Percentiles rank a stretch among this genome's conserved stretches.
Evolutionary conservation across 2,888 invertebrate species (phyloP).

Genomic region (Limnephilus auricula): DNA sequence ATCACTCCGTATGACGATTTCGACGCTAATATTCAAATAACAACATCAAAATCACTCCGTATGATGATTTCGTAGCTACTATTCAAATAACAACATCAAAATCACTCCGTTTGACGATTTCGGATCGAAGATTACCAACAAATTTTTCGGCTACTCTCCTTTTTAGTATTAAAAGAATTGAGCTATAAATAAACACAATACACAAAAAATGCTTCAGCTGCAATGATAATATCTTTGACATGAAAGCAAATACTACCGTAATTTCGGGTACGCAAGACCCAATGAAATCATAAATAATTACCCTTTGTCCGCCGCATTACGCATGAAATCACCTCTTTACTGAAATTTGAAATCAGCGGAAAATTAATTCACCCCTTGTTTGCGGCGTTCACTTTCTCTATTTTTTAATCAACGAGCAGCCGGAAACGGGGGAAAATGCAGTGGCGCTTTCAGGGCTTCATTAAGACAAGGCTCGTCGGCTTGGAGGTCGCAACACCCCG

Average conservation of each 20-base stretch:
- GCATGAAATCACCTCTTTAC: constrained; percentile 28
- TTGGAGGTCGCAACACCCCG: constrained; percentile 49
- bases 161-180: neutral
- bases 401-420: constrained; percentile 61
- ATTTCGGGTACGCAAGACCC: constrained; percentile 16
- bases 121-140: neutral
- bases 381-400: constrained; percentile 45
- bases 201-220: neutral
- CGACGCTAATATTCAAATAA: too few relatives aligned
- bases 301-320: constrained; percentile 40
- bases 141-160: neutral
- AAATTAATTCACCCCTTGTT: constrained; percentile 48
- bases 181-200: neutral
- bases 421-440: constrained; percentile 56
- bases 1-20: too few relatives aligned
- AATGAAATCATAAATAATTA: constrained; percentile 42
- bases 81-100: too few relatives aligned
- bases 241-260: constrained; percentile 21
- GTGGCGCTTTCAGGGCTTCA: constrained; percentile 57
- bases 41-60: too few relatives aligned
- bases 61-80: too few relatives aligned
- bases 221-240: neutral
- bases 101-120: neutral
- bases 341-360: constrained; percentile 48
- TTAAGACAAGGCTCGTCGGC: constrained; percentile 54